Evolutionary conservation across 2,797 vertebrate species (phyloP), one percentile per base, ranked within the genome.

Genomic region (Hirundo rustica): DNA sequence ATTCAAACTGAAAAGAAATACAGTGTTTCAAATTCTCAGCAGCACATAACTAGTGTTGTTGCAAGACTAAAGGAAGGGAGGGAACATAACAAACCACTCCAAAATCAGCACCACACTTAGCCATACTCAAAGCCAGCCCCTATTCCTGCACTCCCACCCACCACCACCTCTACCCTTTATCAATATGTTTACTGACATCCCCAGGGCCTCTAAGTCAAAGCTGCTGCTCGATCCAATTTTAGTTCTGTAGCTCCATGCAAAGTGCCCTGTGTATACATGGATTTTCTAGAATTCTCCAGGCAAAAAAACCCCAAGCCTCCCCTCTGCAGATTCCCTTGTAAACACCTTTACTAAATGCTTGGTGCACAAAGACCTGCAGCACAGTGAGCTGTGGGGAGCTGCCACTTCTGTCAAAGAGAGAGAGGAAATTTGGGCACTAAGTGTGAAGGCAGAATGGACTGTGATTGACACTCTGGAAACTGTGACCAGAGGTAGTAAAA

Each of bases 211-310:
- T 60, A 42, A 82, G 70, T 82, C 74, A 73, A 85, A 88, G 60
- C 38, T 86, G 70, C 40, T 70, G 47, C 79, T 79, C 85, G 73
- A 95, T 85, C n/a, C 4, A 8, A 47, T 53, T 84, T 84, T 78
- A 51, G 12, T 57, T 84, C 64, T 82, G 55, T 66, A 82, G 48
- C 34, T 70, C 74, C 79, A 34, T 62, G 71, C 42, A n/a, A 18
- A 58, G 27, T 47, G 30, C 10, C 71, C 45, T 76, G 11, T 22
- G 15, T 50, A 11, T 20, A 38, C 30, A 26, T 21, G 32, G 50
- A 66, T 76, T 76, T 92, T 94, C 60, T 66, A 84, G 85, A 96
- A 88, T 26, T 51, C 36, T 83, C 58, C 40, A 85, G 58, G 76
- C 11, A 76, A 70, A 64, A 64, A 80, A 50, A 3, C 2, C 6